Conservation (phyloP, 1,140 invertebrate genomes). For the Camponotus pennsylvanicus region DNA sequence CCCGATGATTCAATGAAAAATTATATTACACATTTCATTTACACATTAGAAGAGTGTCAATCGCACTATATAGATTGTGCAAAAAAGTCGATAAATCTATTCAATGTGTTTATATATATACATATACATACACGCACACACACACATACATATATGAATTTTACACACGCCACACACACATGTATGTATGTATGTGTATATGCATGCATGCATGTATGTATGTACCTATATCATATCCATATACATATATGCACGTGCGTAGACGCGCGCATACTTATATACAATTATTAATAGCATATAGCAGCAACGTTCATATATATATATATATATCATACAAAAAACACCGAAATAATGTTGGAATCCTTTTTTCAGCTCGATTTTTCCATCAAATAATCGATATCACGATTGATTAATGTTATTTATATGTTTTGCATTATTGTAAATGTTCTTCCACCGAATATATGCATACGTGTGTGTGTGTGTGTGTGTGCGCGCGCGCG, state of each 20-base stretch:
- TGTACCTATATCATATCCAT: no score
- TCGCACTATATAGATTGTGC: not conserved
- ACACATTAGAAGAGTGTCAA: constrained; percentile 27
- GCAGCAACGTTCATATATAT: constrained; percentile 50
- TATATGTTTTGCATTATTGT: constrained; percentile 42
- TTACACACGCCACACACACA: no score
- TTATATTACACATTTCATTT: constrained; percentile 29
- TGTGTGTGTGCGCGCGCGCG: no score
- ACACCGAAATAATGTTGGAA: constrained; percentile 61
- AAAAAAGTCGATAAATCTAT: constrained; percentile 27
- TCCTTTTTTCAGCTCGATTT: constrained; percentile 53
- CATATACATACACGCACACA: not conserved
- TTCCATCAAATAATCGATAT: constrained; percentile 29
- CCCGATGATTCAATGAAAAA: constrained; percentile 38
- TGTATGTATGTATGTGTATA: no score
- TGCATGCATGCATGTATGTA: no score
- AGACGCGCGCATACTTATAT: constrained; percentile 61
- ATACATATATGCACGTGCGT: not conserved
- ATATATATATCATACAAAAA: constrained; percentile 62
- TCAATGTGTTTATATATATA: constrained; percentile 8
- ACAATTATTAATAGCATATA: constrained; percentile 63
- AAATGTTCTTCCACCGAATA: constrained; percentile 53
- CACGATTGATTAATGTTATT: constrained; percentile 38
- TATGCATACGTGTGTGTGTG: constrained; percentile 56
- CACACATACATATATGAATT: no score